Evolutionary conservation across 2,888 invertebrate genomes (phyloP).

Genomic region (Hirtodrosophila histrioides): DNA sequence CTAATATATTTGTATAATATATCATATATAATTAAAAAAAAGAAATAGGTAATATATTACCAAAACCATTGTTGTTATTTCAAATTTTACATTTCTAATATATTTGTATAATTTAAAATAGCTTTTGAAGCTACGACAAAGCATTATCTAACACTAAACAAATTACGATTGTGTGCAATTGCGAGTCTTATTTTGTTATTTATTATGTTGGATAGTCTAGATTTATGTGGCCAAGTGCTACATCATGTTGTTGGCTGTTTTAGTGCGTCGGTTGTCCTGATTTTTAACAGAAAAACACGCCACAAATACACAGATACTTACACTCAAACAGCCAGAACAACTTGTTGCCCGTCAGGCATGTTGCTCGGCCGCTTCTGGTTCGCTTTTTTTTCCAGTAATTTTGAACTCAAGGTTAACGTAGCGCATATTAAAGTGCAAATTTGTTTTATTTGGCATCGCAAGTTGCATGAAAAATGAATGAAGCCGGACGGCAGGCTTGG

Average conservation of each 20-base stretch:
- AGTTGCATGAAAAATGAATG: conserved; percentile 71
- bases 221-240: conserved; percentile 33
- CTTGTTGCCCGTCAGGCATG: conserved; percentile 58
- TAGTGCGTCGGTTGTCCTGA: conserved; percentile 33
- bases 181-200: conserved; percentile 13
- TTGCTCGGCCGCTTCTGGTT: conserved; percentile 14
- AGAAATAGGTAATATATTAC: too few relatives aligned
- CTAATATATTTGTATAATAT: too few relatives aligned
- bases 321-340: conserved; percentile 31
- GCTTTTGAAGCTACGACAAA: background rate
- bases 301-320: conserved; percentile 19
- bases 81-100: too few relatives aligned
- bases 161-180: conserved; percentile 2
- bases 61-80: too few relatives aligned
- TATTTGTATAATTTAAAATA: too few relatives aligned
- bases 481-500: conserved; percentile 27
- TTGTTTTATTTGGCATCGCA: conserved; percentile 68
- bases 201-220: conserved; percentile 44
- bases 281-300: conserved; percentile 46
- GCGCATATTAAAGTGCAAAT: conserved; percentile 75
- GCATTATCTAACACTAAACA: background rate
- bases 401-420: conserved; percentile 59
- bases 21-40: too few relatives aligned
- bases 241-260: conserved; percentile 38
- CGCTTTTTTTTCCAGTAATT: conserved; percentile 7